These are phyloP conservation scores for Epinephelus malabaricus DNA, from an alignment of 2,797 vertebrate genomes.

Conservation along the genomic window DNA sequence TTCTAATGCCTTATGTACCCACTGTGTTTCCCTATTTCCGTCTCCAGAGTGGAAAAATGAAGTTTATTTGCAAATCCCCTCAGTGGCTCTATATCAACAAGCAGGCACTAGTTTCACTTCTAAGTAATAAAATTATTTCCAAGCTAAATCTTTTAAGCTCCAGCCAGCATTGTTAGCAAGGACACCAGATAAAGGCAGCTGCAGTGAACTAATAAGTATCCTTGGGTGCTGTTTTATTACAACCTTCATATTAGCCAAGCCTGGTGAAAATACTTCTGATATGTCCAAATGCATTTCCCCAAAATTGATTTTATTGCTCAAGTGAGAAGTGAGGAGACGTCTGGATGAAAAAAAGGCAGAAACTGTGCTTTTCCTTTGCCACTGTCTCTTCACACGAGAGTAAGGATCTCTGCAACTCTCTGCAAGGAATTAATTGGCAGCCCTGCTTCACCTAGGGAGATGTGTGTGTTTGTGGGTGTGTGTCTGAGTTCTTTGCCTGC, in stretches of 20 bases:
- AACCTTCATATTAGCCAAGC: constrained; percentile 29
- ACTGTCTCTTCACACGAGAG: constrained; percentile 39
- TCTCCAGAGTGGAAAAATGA: constrained; percentile 20
- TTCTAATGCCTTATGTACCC: neutral
- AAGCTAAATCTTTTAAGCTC: constrained; percentile 41
- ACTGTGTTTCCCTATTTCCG: constrained; percentile 11
- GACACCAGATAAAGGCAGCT: constrained; percentile 34
- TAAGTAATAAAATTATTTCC: constrained; percentile 42
- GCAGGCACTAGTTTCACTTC: constrained; percentile 9
- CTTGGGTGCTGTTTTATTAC: constrained; percentile 42
- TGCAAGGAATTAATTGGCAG: constrained; percentile 58
- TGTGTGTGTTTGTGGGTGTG: constrained; percentile 27
- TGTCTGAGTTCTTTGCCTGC: constrained; percentile 1
- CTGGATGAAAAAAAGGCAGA: constrained; percentile 36
- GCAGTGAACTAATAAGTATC: constrained; percentile 42
- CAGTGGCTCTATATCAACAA: constrained; percentile 29
- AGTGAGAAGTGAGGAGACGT: constrained; percentile 41
- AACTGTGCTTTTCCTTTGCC: constrained; percentile 34
- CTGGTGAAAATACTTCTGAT: constrained; percentile 26
- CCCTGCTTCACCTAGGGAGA: constrained; percentile 35
- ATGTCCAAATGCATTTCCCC: constrained; percentile 53
- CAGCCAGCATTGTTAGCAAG: constrained; percentile 35
- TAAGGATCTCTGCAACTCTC: constrained; percentile 43
- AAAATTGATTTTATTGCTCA: constrained; percentile 45
- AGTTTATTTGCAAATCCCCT: constrained; percentile 51